Conservation (phyloP, 2,888 invertebrate species). For the Heliconius ethilla region DNA sequence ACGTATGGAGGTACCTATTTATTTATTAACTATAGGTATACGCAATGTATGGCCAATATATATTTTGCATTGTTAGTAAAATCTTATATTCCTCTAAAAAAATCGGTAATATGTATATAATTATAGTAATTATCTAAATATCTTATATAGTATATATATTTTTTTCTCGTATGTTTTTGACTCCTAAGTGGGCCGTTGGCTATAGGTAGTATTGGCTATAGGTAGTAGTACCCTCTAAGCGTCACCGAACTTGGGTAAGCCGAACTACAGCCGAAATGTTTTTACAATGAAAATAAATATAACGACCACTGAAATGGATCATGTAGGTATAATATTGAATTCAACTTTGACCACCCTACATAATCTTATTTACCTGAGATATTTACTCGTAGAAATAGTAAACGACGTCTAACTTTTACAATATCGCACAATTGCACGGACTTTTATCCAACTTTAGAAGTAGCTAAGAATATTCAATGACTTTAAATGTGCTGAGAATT, state of each 20-base stretch:
- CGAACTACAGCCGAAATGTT: neutral
- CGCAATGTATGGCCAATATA: no score
- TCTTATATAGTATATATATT: neutral
- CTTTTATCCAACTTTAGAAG: constrained; percentile 60
- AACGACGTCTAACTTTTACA: constrained; percentile 59
- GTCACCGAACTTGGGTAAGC: neutral
- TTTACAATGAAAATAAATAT: neutral
- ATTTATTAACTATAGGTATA: no score
- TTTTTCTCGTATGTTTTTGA: neutral
- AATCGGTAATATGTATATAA: no score
- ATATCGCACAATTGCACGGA: constrained; percentile 59
- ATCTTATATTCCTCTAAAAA: no score
- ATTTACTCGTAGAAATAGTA: constrained; percentile 27
- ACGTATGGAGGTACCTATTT: no score
- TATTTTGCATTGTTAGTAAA: no score
- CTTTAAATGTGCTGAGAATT: constrained; percentile 44
- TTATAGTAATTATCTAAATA: no score
- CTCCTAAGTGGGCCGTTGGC: neutral
- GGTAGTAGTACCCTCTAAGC: neutral
- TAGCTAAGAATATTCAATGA: constrained; percentile 52
- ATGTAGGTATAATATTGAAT: neutral
- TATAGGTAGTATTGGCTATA: no score
- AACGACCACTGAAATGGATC: neutral
- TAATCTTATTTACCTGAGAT: constrained; percentile 5
- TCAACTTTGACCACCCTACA: constrained; percentile 6